phyloP scores from a whole-genome alignment of 2,888 invertebrate genomes.

The Apodemia hepburni region DNA sequence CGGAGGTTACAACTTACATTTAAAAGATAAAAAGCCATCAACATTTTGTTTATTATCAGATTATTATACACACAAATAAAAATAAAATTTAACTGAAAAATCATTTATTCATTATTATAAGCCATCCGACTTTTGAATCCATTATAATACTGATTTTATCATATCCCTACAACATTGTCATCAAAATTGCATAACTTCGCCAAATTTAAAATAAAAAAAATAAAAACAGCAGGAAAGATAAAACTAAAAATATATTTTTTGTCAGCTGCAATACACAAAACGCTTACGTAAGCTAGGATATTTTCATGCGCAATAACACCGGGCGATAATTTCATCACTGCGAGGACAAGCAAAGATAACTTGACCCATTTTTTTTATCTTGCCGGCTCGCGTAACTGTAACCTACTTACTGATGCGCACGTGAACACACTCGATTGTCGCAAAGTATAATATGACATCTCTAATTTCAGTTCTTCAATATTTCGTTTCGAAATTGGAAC shows the following conservation, averaged over 20 bases:
- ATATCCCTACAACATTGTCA: too few relatives aligned
- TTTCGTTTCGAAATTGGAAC: background rate
- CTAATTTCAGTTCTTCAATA: background rate
- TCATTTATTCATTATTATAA: too few relatives aligned
- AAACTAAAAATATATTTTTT: background rate
- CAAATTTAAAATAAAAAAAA: background rate
- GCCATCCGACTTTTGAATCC: too few relatives aligned
- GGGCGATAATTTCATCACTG: conserved; percentile 67
- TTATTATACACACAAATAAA: too few relatives aligned
- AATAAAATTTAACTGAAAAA: too few relatives aligned
- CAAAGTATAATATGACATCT: conserved; percentile 6
- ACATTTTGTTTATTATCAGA: too few relatives aligned
- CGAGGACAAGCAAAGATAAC: conserved; percentile 77
- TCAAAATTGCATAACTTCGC: too few relatives aligned
- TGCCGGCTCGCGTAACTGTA: conserved; percentile 62
- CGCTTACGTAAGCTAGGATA: conserved; percentile 56
- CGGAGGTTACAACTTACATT: background rate
- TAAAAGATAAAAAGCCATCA: background rate
- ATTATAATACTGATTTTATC: too few relatives aligned
- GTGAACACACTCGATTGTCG: conserved; percentile 52
- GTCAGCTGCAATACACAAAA: conserved; percentile 25
- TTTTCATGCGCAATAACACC: conserved; percentile 64
- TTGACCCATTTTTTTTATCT: conserved; percentile 80
- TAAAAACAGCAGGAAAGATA: background rate
- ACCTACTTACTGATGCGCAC: conserved; percentile 63